Conservation (phyloP, 2,797 vertebrate genomes). For the Tragopan temminckii region DNA sequence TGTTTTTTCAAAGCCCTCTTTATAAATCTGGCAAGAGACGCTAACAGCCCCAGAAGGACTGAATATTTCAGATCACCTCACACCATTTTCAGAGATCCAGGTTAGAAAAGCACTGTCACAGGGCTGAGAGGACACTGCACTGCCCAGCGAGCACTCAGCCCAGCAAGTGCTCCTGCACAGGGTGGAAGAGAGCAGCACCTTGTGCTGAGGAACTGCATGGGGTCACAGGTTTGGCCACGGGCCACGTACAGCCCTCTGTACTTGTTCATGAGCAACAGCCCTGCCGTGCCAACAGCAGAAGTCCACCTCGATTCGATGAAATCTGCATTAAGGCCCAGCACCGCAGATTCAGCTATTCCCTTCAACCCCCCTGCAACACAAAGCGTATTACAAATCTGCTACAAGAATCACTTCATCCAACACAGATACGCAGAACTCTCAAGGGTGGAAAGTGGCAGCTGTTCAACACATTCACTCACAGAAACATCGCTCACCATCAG, state of each 20-base stretch:
- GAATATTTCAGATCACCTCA: not conserved
- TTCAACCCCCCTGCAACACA: not conserved
- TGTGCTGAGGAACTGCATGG: not conserved
- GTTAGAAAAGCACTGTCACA: not conserved
- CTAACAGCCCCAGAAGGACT: not conserved
- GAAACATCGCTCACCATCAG: constrained; percentile 30
- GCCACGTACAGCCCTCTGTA: not conserved
- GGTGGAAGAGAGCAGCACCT: not conserved
- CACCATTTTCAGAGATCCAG: not conserved
- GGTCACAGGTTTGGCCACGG: not conserved
- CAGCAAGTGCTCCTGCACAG: fast-evolving
- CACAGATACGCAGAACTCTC: constrained; percentile 41
- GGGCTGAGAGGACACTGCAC: fast-evolving
- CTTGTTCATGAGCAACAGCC: not conserved
- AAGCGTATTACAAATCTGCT: constrained; percentile 45
- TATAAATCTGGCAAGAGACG: not conserved
- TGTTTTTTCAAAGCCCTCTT: not conserved
- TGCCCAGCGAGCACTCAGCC: not conserved
- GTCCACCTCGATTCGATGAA: not conserved
- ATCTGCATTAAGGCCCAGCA: not conserved
- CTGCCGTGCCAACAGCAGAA: not conserved
- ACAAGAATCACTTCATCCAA: constrained; percentile 60
- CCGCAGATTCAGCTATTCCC: constrained; percentile 18
- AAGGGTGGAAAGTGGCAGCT: constrained; percentile 71
- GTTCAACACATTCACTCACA: constrained; percentile 67